A percentile compares a stretch with the other conserved stretches of the same genome.
These are phyloP conservation scores for Trichomycterus rosablanca DNA, from an alignment of 2,113 vertebrate genomes.

Conservation along the genomic window DNA sequence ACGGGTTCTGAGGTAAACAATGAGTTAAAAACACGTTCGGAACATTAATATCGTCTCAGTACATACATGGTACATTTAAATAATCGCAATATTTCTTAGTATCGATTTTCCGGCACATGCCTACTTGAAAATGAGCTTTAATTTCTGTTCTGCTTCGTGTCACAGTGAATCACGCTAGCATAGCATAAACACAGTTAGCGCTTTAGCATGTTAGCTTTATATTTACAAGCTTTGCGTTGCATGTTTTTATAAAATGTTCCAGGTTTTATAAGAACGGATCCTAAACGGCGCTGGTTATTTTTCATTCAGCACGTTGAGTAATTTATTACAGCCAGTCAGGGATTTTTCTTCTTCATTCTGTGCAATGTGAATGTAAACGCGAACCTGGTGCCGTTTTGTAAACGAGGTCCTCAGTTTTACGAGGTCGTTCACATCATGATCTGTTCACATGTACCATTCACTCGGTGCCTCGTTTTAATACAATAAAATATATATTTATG, in stretches of 20 bases:
- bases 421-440: conserved; percentile 48
- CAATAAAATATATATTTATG: conserved; percentile 46
- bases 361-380: conserved; percentile 46
- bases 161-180: no score
- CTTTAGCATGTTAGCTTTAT: no score
- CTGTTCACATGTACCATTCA: conserved; percentile 52
- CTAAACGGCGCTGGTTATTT: neutral
- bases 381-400: conserved; percentile 41
- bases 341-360: conserved; percentile 48
- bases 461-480: conserved; percentile 45
- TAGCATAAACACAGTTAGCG: no score
- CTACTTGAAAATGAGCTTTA: neutral
- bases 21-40: no score
- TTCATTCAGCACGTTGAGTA: conserved; percentile 12
- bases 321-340: conserved; percentile 55
- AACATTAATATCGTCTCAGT: no score
- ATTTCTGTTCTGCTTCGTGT: no score
- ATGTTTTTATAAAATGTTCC: neutral
- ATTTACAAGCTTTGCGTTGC: neutral
- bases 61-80: no score
- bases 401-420: conserved; percentile 56
- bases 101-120: neutral
- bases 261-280: conserved; percentile 3
- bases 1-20: no score
- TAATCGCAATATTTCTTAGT: no score